Percentiles rank a stretch among this genome's conserved stretches.
phyloP scores from a whole-genome alignment of 92 coral and sea anemone species.

The Bergia puertoricense region DNA sequence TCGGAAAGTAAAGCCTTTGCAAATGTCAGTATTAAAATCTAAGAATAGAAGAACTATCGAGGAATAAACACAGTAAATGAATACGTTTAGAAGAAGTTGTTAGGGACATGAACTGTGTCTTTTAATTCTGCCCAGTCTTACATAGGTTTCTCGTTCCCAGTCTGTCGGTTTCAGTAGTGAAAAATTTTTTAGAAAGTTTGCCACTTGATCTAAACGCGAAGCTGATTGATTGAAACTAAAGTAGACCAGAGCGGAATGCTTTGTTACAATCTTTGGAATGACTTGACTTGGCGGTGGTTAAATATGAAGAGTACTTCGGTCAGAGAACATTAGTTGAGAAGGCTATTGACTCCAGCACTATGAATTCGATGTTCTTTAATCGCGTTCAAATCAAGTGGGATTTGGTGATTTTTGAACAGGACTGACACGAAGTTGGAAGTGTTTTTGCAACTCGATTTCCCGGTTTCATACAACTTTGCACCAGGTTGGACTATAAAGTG shows the following conservation, averaged over 20 bases:
- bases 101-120: background rate
- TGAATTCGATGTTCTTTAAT: background rate
- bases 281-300: background rate
- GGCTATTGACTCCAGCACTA: too few relatives aligned
- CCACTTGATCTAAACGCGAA: background rate
- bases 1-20: background rate
- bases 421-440: background rate
- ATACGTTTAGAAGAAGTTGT: background rate
- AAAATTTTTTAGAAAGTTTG: background rate
- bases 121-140: background rate
- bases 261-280: too few relatives aligned
- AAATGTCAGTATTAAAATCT: background rate
- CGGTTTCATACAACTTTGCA: too few relatives aligned
- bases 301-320: background rate
- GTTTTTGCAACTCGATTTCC: background rate
- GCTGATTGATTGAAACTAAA: background rate
- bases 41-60: background rate
- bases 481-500: too few relatives aligned
- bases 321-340: too few relatives aligned
- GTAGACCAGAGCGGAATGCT: too few relatives aligned
- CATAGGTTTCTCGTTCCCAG: background rate
- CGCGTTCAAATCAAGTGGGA: background rate
- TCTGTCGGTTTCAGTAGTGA: constrained; percentile 19
- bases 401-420: constrained; percentile 5
- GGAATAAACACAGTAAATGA: background rate